Conservation (phyloP, 2,888 invertebrate genomes). For the Amphimallon solstitiale region DNA sequence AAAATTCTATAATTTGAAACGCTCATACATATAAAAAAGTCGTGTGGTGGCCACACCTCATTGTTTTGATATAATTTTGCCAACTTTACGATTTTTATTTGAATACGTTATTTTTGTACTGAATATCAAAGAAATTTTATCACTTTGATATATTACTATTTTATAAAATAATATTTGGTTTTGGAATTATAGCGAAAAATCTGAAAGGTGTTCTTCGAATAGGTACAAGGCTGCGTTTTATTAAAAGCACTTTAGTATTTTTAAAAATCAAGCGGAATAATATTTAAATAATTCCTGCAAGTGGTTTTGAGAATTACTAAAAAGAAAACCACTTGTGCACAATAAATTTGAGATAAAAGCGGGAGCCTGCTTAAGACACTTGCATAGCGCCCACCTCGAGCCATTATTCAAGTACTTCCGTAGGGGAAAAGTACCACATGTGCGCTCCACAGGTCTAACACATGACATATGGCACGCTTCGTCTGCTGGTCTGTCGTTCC, state of each 20-base stretch:
- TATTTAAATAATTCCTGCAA: conserved; percentile 5
- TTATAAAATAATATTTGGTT: too few relatives aligned
- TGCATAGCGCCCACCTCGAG: conserved; percentile 37
- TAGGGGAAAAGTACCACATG: conserved; percentile 40
- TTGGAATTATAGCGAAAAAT: too few relatives aligned
- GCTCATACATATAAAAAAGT: too few relatives aligned
- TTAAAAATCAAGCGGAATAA: background rate
- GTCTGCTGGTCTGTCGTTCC: conserved; percentile 39
- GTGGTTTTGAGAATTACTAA: conserved; percentile 21
- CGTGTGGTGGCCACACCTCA: too few relatives aligned
- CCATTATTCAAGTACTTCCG: conserved; percentile 42
- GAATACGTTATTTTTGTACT: too few relatives aligned
- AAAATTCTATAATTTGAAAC: too few relatives aligned
- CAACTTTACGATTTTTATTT: too few relatives aligned
- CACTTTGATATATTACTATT: too few relatives aligned
- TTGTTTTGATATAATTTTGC: too few relatives aligned
- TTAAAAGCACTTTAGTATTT: background rate
- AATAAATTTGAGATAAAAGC: conserved; percentile 34
- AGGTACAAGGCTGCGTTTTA: too few relatives aligned
- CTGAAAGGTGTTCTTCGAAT: too few relatives aligned
- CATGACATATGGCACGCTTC: conserved; percentile 48
- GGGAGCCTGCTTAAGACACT: conserved; percentile 38
- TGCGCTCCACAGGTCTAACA: conserved; percentile 41
- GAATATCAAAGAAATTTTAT: too few relatives aligned
- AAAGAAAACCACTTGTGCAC: conserved; percentile 34